Evolutionary conservation across 1,140 invertebrate species (phyloP).

Genomic region (Cydia pomonella): DNA sequence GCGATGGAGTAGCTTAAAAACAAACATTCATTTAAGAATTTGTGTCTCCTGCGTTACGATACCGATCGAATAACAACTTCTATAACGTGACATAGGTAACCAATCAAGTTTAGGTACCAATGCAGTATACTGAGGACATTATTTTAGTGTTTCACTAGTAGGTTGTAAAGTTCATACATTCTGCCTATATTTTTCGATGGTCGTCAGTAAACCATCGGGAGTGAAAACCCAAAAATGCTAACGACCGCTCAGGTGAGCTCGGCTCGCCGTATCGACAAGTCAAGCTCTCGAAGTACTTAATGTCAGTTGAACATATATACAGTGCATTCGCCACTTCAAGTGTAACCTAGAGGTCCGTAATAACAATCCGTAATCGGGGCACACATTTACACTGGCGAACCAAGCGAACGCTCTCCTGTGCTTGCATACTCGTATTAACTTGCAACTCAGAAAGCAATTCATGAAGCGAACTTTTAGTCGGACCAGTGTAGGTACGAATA

Average conservation of each 20-base stretch:
- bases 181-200: background rate
- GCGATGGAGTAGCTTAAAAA: too few species aligned
- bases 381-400: background rate
- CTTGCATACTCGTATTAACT: too few species aligned
- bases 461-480: background rate
- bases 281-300: slow-evolving; percentile 6
- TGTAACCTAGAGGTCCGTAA: background rate
- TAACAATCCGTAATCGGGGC: too few species aligned
- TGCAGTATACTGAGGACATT: too few species aligned
- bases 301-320: background rate
- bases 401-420: too few species aligned
- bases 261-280: background rate
- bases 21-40: too few species aligned
- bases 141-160: too few species aligned
- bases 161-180: background rate
- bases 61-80: too few species aligned
- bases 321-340: background rate
- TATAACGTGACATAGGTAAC: too few species aligned
- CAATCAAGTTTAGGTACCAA: too few species aligned
- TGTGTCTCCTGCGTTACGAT: too few species aligned
- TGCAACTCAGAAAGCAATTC: too few species aligned
- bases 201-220: background rate
- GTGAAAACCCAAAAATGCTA: background rate
- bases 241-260: background rate
- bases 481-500: background rate